phyloP scores from a whole-genome alignment of 2,797 vertebrate genomes.

The Acomys russatus region DNA sequence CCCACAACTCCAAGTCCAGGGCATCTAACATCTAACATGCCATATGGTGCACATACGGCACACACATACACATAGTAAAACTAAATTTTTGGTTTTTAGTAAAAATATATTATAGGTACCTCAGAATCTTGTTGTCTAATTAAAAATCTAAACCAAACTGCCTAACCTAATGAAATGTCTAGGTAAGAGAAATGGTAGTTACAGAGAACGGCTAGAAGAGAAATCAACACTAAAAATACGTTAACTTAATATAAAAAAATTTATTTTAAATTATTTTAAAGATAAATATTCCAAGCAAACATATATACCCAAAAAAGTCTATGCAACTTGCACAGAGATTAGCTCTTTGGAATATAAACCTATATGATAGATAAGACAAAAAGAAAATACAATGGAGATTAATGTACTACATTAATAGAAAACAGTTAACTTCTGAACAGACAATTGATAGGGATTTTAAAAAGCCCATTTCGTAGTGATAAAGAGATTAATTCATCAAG shows the following conservation, averaged over 20 bases:
- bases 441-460: background rate
- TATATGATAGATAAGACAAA: background rate
- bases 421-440: slow-evolving; percentile 20
- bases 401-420: background rate
- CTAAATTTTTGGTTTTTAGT: background rate
- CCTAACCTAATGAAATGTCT: background rate
- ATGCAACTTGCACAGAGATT: background rate
- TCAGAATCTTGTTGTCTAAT: background rate
- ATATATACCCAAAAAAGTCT: background rate
- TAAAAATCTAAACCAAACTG: background rate
- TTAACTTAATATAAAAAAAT: background rate
- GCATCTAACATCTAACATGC: background rate
- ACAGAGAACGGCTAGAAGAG: slow-evolving; percentile 19
- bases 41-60: background rate
- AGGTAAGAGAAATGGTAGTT: background rate
- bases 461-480: slow-evolving; percentile 39
- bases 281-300: background rate
- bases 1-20: background rate
- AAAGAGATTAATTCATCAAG: slow-evolving; percentile 13
- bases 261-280: slow-evolving; percentile 12
- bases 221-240: background rate
- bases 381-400: slow-evolving; percentile 25
- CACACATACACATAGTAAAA: background rate
- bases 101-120: background rate
- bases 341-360: background rate